Base-by-base conservation (phyloP, 2,888 invertebrate species). In the Napeogenes sylphis region DNA sequence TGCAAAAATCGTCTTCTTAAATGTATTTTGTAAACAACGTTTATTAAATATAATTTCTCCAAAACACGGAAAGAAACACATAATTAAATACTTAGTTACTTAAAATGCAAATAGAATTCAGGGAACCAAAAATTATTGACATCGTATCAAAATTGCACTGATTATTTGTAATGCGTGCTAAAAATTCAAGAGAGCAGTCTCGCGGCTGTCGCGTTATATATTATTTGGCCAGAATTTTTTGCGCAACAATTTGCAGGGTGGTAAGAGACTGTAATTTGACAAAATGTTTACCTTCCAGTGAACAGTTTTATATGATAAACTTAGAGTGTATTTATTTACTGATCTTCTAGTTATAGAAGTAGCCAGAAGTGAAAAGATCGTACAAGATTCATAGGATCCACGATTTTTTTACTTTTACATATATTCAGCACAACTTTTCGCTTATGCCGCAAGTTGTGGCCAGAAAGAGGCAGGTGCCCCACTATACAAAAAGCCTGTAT, bases 401-500 rank as follows among this genome's bases (percentile, higher is more conserved):
- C 10, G 42, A 42, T 42, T 42, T 42, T 12, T 42, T 3, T 10
- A 42, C 42, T 42, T 42, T 42, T 42, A 42, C 3, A 10, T 42
- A 42, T 42, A 12, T 42, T 42, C 12, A 10, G 2, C 42, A 10
- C 12, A 51, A 51, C 30, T 30, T 51, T 47, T n/a, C 47, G 51
- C 51, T 51, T 51, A 51, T 30, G 30, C 5, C 12, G 12, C 8
- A 42, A 30, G 51, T n/a, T 30, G 51, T 51, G 82, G 82, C 83
- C 82, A 77, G 66, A 69, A 75, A 8, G 42, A 10, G 42, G 80
- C 86, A 85, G 83, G 84, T 81, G 76, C 77, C 78, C 72, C 78
- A 73, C 77, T 70, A 70, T 67, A 74, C 75, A 74, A 79, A 83
- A 81, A 85, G 79, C 82, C 83, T 82, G 79, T 84, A 82, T 85